Percentiles rank a stretch among this genome's conserved stretches.
Conservation (phyloP, 2,113 vertebrate species). For the Tyrannus savana region DNA sequence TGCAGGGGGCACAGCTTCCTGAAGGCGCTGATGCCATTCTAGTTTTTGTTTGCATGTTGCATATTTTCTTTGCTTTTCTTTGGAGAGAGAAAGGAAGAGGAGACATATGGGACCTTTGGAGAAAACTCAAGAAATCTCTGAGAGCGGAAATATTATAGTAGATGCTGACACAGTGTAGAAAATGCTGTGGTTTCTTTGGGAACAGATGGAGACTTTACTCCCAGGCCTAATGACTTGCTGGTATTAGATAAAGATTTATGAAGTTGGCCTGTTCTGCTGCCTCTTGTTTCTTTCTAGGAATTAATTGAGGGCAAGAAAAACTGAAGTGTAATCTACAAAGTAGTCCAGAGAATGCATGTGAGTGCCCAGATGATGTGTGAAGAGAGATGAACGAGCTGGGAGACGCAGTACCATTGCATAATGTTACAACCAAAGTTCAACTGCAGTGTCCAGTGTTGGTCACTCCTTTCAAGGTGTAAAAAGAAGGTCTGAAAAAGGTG, state of each 20-base stretch:
- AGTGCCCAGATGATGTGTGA: neutral
- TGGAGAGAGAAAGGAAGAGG: constrained; percentile 9
- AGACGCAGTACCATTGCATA: neutral
- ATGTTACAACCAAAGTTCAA: neutral
- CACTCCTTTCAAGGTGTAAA: neutral
- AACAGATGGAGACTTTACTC: constrained; percentile 64
- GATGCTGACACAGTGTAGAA: constrained; percentile 55
- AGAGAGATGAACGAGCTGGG: accelerated
- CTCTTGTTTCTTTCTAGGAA: constrained; percentile 44
- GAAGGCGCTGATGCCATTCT: constrained; percentile 12
- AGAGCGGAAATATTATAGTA: constrained; percentile 55
- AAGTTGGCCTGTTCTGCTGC: constrained; percentile 22
- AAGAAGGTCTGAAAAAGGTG: neutral
- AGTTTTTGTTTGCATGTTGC: constrained; percentile 9
- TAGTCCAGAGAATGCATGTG: neutral
- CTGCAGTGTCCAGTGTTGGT: neutral
- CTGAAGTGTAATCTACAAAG: neutral
- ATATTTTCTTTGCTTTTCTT: constrained; percentile 46
- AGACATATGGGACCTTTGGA: constrained; percentile 48
- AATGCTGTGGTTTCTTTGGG: constrained; percentile 59
- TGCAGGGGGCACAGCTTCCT: neutral
- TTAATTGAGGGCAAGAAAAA: constrained; percentile 45
- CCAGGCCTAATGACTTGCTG: constrained; percentile 50
- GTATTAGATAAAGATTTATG: constrained; percentile 64
- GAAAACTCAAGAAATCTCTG: constrained; percentile 58